These are phyloP conservation scores for Caenorhabditis japonica DNA, from an alignment of 2,888 invertebrate genomes.

Conservation along the genomic window DNA sequence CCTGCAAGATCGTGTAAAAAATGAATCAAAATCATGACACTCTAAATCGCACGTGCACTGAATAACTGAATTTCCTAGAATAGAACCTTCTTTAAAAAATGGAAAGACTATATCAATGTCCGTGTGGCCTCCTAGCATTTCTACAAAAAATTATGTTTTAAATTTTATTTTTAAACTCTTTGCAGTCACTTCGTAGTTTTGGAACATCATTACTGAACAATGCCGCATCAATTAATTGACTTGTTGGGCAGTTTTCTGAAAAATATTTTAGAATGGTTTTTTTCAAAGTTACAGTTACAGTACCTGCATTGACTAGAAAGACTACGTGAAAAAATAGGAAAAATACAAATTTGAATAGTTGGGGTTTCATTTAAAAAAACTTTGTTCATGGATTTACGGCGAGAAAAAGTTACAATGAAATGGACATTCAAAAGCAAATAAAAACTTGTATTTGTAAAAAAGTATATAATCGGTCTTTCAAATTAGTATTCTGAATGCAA, in stretches of 20 bases:
- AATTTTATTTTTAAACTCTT: constrained; percentile 1
- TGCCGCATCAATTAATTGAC: constrained; percentile 51
- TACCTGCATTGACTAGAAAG: no score
- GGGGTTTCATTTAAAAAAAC: no score
- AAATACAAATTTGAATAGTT: no score
- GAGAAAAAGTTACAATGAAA: no score
- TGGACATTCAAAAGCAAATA: no score
- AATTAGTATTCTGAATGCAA: no score
- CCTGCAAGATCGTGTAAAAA: constrained; percentile 66
- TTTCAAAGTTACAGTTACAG: no score
- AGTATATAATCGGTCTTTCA: no score
- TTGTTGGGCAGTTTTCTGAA: constrained; percentile 42
- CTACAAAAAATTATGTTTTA: constrained; percentile 29
- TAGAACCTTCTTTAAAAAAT: constrained; percentile 67
- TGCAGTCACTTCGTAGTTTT: constrained; percentile 50
- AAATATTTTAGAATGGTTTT: no score
- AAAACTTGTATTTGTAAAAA: no score
- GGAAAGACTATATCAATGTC: constrained; percentile 69
- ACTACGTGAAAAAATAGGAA: no score
- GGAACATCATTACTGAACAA: constrained; percentile 44
- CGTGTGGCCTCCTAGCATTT: constrained; percentile 69
- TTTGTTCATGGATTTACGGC: no score
- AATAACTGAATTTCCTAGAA: constrained; percentile 65
- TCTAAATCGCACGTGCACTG: constrained; percentile 67
- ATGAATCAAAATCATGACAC: constrained; percentile 69